Evolutionary conservation across 2,888 invertebrate genomes (phyloP).

Genomic region (Philonicus albiceps): DNA sequence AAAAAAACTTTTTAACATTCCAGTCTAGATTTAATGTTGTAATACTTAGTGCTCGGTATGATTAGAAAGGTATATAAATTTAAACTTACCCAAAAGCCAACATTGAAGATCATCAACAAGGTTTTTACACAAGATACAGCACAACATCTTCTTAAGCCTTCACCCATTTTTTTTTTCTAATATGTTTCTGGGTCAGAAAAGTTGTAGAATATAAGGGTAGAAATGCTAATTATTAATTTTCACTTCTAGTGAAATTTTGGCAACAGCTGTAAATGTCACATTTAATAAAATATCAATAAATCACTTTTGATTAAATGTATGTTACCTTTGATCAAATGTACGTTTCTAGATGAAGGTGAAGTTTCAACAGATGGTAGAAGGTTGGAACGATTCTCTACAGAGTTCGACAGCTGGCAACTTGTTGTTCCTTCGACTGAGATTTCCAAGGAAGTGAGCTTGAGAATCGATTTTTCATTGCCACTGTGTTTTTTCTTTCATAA

Average conservation of each 20-base stretch:
- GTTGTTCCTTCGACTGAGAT: slow-evolving; percentile 21
- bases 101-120: slow-evolving; percentile 80
- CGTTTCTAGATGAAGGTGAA: neutral
- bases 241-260: neutral
- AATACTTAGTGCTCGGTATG: neutral
- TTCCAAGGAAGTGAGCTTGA: slow-evolving; percentile 3
- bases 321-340: neutral
- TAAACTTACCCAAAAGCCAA: slow-evolving; percentile 79
- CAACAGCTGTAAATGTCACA: slow-evolving; percentile 14
- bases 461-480: neutral
- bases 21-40: neutral
- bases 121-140: slow-evolving; percentile 73
- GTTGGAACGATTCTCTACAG: neutral
- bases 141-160: neutral
- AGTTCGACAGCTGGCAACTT: slow-evolving; percentile 44
- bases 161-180: neutral
- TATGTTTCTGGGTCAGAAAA: neutral
- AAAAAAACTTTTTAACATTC: neutral
- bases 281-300: neutral
- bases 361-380: neutral
- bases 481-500: neutral
- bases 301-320: neutral
- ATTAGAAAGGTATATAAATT: neutral
- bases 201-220: neutral
- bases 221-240: neutral